Evolutionary conservation across 23 tunicate species (phyloP).

Genomic region (Aplidium turbinatum): DNA sequence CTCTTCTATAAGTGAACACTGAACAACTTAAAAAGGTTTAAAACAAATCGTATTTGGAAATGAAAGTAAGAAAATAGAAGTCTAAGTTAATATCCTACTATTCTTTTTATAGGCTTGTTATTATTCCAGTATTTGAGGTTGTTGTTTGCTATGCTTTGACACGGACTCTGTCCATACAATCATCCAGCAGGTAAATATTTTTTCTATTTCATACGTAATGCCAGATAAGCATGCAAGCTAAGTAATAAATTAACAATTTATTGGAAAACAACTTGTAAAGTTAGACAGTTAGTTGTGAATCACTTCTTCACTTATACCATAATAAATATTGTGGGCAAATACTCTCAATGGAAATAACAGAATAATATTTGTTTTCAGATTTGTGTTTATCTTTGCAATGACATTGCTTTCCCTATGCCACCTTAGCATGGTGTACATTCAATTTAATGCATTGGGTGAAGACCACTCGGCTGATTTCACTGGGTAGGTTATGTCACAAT

Average conservation of each 20-base stretch:
- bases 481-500: conserved; percentile 41
- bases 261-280: no score
- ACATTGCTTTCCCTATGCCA: conserved; percentile 44
- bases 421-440: conserved; percentile 12
- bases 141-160: conserved; percentile 10
- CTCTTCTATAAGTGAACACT: neutral
- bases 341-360: no score
- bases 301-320: neutral
- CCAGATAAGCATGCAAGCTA: neutral
- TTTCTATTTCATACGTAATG: neutral
- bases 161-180: neutral
- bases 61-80: no score
- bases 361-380: conserved; percentile 23
- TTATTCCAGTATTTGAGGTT: conserved; percentile 12
- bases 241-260: neutral
- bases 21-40: neutral
- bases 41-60: neutral
- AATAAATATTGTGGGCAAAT: neutral
- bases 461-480: conserved; percentile 56
- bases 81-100: neutral
- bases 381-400: conserved; percentile 60
- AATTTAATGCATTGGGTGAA: neutral
- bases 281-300: no score
- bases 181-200: conserved; percentile 14
- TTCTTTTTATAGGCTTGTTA: conserved; percentile 5